phyloP scores from a whole-genome alignment of 2,113 vertebrate genomes.

The Ophthalmolycus amberensis region DNA sequence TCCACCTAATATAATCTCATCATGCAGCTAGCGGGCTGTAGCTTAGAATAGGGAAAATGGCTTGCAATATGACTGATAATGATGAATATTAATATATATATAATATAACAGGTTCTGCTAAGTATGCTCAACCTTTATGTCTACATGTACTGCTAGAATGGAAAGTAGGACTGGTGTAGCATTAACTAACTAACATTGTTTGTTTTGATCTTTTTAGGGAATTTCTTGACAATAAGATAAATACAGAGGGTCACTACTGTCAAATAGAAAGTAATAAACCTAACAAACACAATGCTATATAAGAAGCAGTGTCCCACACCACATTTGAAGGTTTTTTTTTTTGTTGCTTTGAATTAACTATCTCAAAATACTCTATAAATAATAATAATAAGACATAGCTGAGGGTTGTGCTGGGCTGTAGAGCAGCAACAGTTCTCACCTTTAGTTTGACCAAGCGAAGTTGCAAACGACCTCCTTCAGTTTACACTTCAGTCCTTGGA shows the following conservation, averaged over 20 bases:
- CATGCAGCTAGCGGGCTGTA: background rate
- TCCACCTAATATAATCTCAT: background rate
- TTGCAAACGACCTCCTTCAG: background rate
- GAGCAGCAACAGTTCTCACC: background rate
- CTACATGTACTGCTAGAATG: background rate
- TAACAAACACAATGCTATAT: background rate
- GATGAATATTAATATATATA: too few relatives aligned
- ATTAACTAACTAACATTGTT: background rate
- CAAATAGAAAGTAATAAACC: background rate
- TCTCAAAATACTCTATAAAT: background rate
- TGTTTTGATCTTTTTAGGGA: background rate
- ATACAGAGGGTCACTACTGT: background rate
- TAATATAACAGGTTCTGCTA: too few relatives aligned
- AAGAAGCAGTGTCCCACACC: background rate
- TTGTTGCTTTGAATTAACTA: too few relatives aligned
- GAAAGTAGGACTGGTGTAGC: background rate
- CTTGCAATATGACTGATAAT: background rate
- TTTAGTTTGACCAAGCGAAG: background rate
- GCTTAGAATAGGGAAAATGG: background rate
- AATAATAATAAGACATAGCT: background rate
- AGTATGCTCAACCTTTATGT: background rate
- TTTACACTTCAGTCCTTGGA: background rate
- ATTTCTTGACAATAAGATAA: background rate
- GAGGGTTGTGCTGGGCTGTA: background rate
- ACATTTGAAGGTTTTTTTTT: too few relatives aligned